These are phyloP conservation scores for Nephrotoma flavescens DNA, from an alignment of 2,888 invertebrate species.

Conservation along the genomic window DNA sequence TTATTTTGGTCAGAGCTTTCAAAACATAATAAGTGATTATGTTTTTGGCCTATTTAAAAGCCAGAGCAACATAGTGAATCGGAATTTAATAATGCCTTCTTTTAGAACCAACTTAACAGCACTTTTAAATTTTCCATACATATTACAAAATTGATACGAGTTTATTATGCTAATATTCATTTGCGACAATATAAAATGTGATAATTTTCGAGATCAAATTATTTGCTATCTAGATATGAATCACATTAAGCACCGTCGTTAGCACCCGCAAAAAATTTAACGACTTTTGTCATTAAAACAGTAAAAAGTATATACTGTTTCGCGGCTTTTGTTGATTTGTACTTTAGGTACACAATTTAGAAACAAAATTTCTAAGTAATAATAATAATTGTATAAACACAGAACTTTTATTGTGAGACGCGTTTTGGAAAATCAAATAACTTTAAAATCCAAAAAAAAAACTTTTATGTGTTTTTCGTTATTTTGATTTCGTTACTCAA, in stretches of 20 bases:
- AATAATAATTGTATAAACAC: not conserved
- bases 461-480: not conserved
- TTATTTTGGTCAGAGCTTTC: too few relatives aligned
- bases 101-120: too few relatives aligned
- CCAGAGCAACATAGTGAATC: too few relatives aligned
- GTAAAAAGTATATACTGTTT: not conserved
- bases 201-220: not conserved
- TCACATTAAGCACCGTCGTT: not conserved
- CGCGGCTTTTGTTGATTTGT: not conserved
- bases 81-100: too few relatives aligned
- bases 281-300: not conserved
- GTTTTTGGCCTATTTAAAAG: too few relatives aligned
- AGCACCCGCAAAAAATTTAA: not conserved
- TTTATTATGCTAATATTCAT: too few relatives aligned
- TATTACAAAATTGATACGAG: too few relatives aligned
- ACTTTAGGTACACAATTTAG: not conserved
- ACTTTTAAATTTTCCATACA: too few relatives aligned
- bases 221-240: not conserved
- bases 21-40: too few relatives aligned
- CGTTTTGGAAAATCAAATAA: not conserved
- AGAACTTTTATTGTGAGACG: not conserved
- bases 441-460: not conserved
- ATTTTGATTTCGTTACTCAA: not conserved
- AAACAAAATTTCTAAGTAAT: not conserved
- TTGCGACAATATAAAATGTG: too few relatives aligned